Evolutionary conservation across 2,113 vertebrate genomes (phyloP).

Genomic region (Callipepla squamata): DNA sequence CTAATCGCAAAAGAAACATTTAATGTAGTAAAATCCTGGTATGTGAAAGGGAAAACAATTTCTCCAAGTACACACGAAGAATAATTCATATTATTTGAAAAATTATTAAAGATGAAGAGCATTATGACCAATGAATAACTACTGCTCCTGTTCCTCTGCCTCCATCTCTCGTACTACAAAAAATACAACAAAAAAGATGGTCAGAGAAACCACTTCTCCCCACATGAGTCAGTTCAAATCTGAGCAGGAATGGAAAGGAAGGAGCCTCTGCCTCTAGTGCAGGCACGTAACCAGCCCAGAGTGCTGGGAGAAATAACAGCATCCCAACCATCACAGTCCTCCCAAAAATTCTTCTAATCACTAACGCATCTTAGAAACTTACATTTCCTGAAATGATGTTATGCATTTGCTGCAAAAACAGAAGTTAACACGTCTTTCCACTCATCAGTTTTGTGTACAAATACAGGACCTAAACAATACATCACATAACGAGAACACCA

Average conservation of each 20-base stretch:
- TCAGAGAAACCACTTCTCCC: neutral
- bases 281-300: rapidly evolving
- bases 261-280: neutral
- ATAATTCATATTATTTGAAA: neutral
- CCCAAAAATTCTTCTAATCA: neutral
- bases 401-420: neutral
- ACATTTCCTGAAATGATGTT: neutral
- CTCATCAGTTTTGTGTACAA: neutral
- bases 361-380: neutral
- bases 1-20: neutral
- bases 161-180: neutral
- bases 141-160: neutral
- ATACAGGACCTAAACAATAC: neutral
- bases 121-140: neutral
- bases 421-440: neutral
- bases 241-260: neutral
- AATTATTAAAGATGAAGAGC: neutral
- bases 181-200: neutral
- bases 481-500: neutral
- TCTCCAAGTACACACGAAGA: neutral
- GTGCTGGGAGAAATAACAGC: neutral
- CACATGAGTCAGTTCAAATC: neutral
- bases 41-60: neutral
- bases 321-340: neutral
- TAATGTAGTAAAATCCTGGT: neutral